Evolutionary conservation across 2,888 invertebrate species (phyloP), one percentile per base, ranked within the genome.

Genomic region (Heteromyza rotundicornis): DNA sequence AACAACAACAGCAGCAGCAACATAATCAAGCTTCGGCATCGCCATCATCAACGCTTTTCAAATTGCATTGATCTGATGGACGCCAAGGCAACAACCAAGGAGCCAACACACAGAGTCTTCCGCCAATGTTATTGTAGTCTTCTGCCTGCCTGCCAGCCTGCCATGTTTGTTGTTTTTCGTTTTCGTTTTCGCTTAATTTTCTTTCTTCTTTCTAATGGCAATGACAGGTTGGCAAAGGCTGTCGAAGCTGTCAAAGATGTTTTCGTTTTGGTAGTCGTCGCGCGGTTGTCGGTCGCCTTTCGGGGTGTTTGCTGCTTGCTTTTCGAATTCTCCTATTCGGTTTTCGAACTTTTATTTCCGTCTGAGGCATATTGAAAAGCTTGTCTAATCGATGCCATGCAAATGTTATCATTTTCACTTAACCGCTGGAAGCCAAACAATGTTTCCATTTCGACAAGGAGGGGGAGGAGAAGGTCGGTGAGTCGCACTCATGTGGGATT

Each of bases 241-340:
- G 40, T 40, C 40, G 40, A 40, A 40, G 40, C 40, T 40, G 40
- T 40, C 40, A 40, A n/a, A n/a, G 16, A n/a, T 40, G 40, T 40
- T 40, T 40, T 10, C 40, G 3, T 27, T 27, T 27, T 27, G 27
- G 5, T 27, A 27, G 10, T 27, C 27, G 10, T 7, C 5, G 27
- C 27, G 10, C n/a, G n/a, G n/a, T n/a, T n/a, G n/a, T n/a, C n/a
- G n/a, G n/a, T n/a, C n/a, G n/a, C n/a, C n/a, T n/a, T n/a, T n/a
- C n/a, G n/a, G n/a, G n/a, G n/a, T n/a, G n/a, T n/a, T n/a, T n/a
- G n/a, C n/a, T n/a, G n/a, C n/a, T n/a, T n/a, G n/a, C n/a, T n/a
- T n/a, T n/a, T n/a, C n/a, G n/a, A n/a, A n/a, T n/a, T n/a, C n/a
- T n/a, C n/a, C n/a, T n/a, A n/a, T n/a, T n/a, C n/a, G n/a, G n/a